Percentiles rank a stretch among this genome's conserved stretches.
These are phyloP conservation scores for Myzus persicae DNA, from an alignment of 1,140 invertebrate genomes.

Conservation along the genomic window DNA sequence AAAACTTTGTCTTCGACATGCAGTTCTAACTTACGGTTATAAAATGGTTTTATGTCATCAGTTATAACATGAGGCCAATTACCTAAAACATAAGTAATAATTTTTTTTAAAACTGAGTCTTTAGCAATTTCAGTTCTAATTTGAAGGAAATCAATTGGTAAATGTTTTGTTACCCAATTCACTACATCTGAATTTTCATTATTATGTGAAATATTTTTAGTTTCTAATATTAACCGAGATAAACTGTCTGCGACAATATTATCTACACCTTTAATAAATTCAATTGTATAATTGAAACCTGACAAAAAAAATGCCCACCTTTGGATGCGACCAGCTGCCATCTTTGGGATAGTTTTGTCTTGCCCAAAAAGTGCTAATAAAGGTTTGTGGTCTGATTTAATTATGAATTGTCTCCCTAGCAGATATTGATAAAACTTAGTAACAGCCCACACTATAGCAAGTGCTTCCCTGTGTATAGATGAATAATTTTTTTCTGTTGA, in stretches of 20 bases:
- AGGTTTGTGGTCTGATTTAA: constrained; percentile 68
- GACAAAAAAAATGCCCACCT: constrained; percentile 64
- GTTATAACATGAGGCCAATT: constrained; percentile 43
- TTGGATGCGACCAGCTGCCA: constrained; percentile 63
- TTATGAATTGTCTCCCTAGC: constrained; percentile 66
- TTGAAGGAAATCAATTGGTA: constrained; percentile 3
- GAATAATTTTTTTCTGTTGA: constrained; percentile 66
- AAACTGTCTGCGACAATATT: constrained; percentile 63
- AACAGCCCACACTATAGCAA: constrained; percentile 68
- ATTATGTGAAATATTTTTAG: not conserved
- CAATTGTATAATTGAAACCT: constrained; percentile 64
- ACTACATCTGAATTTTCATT: not conserved
- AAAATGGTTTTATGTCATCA: not conserved
- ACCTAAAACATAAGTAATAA: not conserved
- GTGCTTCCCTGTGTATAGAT: constrained; percentile 68
- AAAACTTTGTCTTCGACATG: not conserved
- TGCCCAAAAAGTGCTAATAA: constrained; percentile 65
- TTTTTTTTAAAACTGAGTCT: not conserved
- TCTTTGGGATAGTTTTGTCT: constrained; percentile 63
- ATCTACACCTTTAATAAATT: constrained; percentile 62
- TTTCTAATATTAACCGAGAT: constrained; percentile 60
- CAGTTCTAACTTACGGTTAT: not conserved
- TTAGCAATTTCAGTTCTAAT: not conserved
- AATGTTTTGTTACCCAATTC: not conserved
- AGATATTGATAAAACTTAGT: constrained; percentile 69